These are phyloP conservation scores for Myopa tessellatipennis DNA, from an alignment of 2,888 invertebrate species.

Conservation along the genomic window DNA sequence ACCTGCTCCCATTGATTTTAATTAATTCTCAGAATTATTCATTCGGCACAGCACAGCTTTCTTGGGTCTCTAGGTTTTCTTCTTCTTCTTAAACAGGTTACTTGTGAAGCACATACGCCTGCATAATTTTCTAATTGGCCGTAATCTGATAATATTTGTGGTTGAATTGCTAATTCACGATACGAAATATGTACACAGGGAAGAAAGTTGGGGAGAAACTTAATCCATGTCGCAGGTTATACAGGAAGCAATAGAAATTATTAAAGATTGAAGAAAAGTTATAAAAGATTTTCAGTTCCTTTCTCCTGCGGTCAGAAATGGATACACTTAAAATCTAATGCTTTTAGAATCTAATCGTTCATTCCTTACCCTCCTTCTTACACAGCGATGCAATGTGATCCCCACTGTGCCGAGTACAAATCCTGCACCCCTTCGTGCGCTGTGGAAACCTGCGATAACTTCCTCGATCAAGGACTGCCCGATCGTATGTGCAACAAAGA, in stretches of 20 bases:
- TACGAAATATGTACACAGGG: conserved; percentile 5
- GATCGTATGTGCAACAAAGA: conserved; percentile 78
- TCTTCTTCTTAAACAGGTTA: not conserved
- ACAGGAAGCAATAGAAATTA: too few relatives aligned
- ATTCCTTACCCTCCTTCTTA: not conserved
- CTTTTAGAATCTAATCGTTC: too few relatives aligned
- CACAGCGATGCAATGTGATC: conserved; percentile 89
- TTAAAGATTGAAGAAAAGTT: too few relatives aligned
- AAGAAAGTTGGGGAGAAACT: not conserved
- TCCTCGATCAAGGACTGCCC: conserved; percentile 73
- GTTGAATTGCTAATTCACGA: conserved; percentile 9
- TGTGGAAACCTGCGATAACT: conserved; percentile 85
- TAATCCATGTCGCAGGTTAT: too few relatives aligned
- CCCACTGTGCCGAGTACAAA: conserved; percentile 81
- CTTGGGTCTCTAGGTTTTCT: not conserved
- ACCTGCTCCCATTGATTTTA: conserved; percentile 35
- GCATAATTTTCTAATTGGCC: conserved; percentile 23
- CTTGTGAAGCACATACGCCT: not conserved
- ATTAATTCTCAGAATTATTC: conserved; percentile 44
- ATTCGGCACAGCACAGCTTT: conserved; percentile 18
- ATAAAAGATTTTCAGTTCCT: too few relatives aligned
- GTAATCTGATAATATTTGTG: conserved; percentile 18
- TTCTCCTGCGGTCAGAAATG: too few relatives aligned
- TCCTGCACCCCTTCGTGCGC: conserved; percentile 87
- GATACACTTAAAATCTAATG: too few relatives aligned